Evolutionary conservation across 2,888 invertebrate genomes (phyloP), one percentile per base, ranked within the genome.

Genomic region (Ganaspis brasiliensis): DNA sequence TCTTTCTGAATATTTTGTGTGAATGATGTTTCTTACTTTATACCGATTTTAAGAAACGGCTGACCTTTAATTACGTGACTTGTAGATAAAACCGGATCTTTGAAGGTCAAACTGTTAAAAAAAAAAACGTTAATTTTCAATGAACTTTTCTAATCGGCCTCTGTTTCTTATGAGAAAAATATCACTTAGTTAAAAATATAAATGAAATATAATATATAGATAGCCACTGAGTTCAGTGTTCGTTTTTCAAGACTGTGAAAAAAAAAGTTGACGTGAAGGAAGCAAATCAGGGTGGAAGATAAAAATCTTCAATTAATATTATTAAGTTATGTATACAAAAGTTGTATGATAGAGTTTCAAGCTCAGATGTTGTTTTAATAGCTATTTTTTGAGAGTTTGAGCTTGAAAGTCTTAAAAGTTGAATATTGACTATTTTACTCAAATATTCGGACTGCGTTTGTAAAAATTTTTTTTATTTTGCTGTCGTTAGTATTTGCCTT

Each of bases 221-320:
- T 52, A 52, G 21, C 40, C 21, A 37, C 12, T 67, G 24, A 67
- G 8, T 26, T 12, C 24, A 45, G 67, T 67, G 37, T 40, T 67
- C 40, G 21, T 35, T 40, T 40, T 19, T 67, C 40, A 67, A 67
- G 67, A 67, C 67, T 67, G 45, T 21, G 45, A 67, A 67, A 21
- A 16, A 16, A 63, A 37, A 31, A 31, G 6, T 31, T 31, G 31
- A n/a, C 31, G 31, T n/a, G n/a, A n/a, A 31, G 31, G 6, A 31
- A 67, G 16, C 24, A 40, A 45, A 67, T 67, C 45, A 67, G 67
- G 67, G 67, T 67, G 24, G 67, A 26, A 67, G 67, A 67, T 67
- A n/a, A n/a, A 49, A 24, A 67, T 67, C 45, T 67, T 67, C 67
- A 40, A 40, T 21, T 40, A 67, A 40, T 67, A 67, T 45, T 40